Conservation (phyloP, 23 tunicate genomes). For the Phallusia fumigata region DNA sequence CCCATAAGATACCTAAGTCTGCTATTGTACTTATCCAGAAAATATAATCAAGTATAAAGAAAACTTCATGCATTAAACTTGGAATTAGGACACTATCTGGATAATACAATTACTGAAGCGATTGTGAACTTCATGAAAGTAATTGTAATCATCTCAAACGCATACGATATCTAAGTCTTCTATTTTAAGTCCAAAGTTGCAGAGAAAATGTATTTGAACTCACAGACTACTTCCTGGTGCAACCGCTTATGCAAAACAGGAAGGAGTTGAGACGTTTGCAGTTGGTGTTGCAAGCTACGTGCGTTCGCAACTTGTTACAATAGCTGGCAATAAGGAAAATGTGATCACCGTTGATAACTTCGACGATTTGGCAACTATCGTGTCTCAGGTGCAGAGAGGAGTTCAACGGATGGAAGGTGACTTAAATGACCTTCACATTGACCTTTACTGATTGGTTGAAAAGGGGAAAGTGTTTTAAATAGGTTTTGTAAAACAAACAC, state of each 20-base stretch:
- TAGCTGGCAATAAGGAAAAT: slow-evolving; percentile 48
- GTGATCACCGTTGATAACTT: slow-evolving; percentile 82
- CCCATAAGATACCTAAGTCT: too few species aligned
- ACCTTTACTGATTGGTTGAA: background rate
- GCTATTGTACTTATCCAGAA: too few species aligned
- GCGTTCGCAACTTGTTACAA: slow-evolving; percentile 37
- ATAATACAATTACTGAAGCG: too few species aligned
- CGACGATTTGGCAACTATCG: slow-evolving; percentile 59
- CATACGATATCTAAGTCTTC: too few species aligned
- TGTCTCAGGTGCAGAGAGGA: slow-evolving; percentile 52
- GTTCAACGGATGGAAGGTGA: slow-evolving; percentile 82
- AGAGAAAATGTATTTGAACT: too few species aligned
- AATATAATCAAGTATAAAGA: too few species aligned
- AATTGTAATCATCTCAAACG: too few species aligned
- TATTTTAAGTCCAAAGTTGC: too few species aligned
- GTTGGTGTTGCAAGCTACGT: slow-evolving; percentile 71
- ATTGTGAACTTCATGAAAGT: too few species aligned
- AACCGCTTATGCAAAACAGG: slow-evolving; percentile 34
- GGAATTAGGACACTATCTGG: too few species aligned
- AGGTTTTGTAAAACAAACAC: background rate
- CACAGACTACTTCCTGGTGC: slow-evolving; percentile 38
- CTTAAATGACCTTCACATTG: background rate
- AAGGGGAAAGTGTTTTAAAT: background rate
- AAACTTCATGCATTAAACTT: too few species aligned
- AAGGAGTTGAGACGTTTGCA: slow-evolving; percentile 72